Evolutionary conservation across 1,140 invertebrate species (phyloP).

Genomic region (Drosophila pallidifrons): DNA sequence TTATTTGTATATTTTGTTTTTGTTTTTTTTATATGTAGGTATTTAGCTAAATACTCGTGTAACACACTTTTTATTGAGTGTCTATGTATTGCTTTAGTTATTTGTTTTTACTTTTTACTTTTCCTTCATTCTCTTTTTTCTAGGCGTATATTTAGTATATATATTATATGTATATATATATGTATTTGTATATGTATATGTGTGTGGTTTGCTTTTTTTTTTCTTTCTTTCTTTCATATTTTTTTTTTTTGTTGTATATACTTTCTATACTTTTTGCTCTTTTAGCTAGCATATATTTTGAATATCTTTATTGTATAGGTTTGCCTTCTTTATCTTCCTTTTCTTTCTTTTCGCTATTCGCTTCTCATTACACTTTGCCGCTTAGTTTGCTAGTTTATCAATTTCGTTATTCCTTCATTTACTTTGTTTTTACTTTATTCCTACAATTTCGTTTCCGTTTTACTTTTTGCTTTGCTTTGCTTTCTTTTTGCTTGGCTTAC

Average conservation of each 20-base stretch:
- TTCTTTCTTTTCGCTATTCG: background rate
- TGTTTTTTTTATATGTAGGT: constrained; percentile 44
- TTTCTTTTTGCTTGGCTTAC: constrained; percentile 66
- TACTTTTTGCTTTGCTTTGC: constrained; percentile 24
- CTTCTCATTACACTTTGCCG: background rate
- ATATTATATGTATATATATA: constrained; percentile 49
- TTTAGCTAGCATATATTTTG: constrained; percentile 78
- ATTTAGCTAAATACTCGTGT: constrained; percentile 77
- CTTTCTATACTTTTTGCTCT: constrained; percentile 51
- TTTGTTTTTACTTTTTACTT: constrained; percentile 48
- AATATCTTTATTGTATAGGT: constrained; percentile 79
- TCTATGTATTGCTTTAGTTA: constrained; percentile 82
- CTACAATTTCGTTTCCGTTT: constrained; percentile 79
- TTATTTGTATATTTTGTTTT: constrained; percentile 23
- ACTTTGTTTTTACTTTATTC: constrained; percentile 44
- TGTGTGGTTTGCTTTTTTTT: constrained; percentile 20
- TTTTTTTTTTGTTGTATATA: constrained; percentile 50
- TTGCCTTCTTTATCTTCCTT: constrained; percentile 21
- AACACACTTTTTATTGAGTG: constrained; percentile 73
- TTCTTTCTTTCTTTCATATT: constrained; percentile 27
- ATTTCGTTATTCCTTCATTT: constrained; percentile 15
- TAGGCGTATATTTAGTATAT: constrained; percentile 43
- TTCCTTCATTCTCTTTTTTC: constrained; percentile 47
- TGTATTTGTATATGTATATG: constrained; percentile 50
- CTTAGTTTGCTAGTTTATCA: constrained; percentile 13